Percentiles rank a stretch among this genome's conserved stretches.
phyloP scores from a whole-genome alignment of 2,113 vertebrate genomes.

The Varanus salvator region DNA sequence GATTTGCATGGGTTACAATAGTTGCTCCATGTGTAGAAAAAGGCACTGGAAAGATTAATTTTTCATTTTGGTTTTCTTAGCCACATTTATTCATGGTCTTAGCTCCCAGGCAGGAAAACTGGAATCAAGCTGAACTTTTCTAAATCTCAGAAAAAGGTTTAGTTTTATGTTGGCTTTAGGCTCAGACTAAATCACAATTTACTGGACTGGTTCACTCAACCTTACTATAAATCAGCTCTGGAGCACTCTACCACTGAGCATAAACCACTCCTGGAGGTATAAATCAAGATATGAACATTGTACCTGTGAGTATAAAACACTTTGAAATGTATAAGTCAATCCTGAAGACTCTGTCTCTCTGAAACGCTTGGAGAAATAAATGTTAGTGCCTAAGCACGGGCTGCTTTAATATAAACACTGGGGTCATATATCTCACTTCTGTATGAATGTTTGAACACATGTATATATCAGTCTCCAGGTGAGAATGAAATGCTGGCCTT shows the following conservation, averaged over 20 bases:
- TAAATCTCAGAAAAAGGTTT: slow-evolving; percentile 25
- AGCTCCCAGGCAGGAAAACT: not conserved
- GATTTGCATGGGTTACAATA: slow-evolving; percentile 16
- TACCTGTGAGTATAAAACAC: slow-evolving; percentile 69
- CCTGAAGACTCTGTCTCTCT: slow-evolving; percentile 44
- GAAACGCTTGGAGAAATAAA: slow-evolving; percentile 62
- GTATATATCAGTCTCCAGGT: slow-evolving; percentile 25
- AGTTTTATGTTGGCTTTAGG: slow-evolving; percentile 25
- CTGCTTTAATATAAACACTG: slow-evolving; percentile 45
- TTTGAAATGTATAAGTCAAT: slow-evolving; percentile 54
- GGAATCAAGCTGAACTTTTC: not conserved
- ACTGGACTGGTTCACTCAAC: slow-evolving; percentile 57
- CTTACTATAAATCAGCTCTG: slow-evolving; percentile 57
- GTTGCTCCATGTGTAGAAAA: not conserved
- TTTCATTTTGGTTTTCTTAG: not conserved
- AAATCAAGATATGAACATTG: slow-evolving; percentile 60
- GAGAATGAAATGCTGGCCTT: slow-evolving; percentile 17
- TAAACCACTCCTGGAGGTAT: slow-evolving; percentile 49
- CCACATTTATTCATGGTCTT: no score
- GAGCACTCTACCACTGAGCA: slow-evolving; percentile 35
- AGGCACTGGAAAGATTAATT: not conserved
- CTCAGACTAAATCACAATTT: slow-evolving; percentile 55
- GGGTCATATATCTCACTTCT: slow-evolving; percentile 42
- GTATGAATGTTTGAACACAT: slow-evolving; percentile 20
- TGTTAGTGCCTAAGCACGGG: slow-evolving; percentile 44